Evolutionary conservation across 92 coral and sea anemone genomes (phyloP).

Genomic region (Phenganax marumi): DNA sequence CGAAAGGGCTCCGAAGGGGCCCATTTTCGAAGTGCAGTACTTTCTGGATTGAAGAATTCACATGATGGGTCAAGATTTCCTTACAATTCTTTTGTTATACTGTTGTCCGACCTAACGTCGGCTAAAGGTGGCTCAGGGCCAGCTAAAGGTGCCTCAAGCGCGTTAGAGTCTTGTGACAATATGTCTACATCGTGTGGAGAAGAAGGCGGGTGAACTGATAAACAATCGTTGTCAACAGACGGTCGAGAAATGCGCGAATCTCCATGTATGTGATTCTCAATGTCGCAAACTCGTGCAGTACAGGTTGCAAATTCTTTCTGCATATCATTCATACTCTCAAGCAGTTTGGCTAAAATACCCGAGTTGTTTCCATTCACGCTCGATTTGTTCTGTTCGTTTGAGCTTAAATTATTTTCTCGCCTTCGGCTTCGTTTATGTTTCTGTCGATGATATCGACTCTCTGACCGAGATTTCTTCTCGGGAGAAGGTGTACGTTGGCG

Average conservation of each 20-base stretch:
- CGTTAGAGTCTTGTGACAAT: not conserved
- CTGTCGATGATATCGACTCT: constrained; percentile 8
- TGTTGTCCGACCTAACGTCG: constrained; percentile 27
- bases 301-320: constrained; percentile 24
- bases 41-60: constrained; percentile 29
- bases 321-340: constrained; percentile 22
- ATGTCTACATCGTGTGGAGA: not conserved
- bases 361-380: not conserved
- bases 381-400: not conserved
- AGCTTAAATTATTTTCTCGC: constrained; percentile 24
- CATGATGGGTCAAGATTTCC: not conserved
- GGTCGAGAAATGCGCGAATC: not conserved
- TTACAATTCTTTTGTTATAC: not conserved
- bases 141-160: constrained; percentile 45
- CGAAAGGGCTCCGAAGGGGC: constrained; percentile 29
- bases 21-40: constrained; percentile 24
- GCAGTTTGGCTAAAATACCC: not conserved
- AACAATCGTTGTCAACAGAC: constrained; percentile 5
- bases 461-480: not conserved
- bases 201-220: constrained; percentile 24
- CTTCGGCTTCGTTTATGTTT: constrained; percentile 21
- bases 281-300: constrained; percentile 1
- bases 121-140: constrained; percentile 42
- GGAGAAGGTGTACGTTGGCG: constrained; percentile 35
- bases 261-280: constrained; percentile 7